Base-by-base conservation (phyloP, 1,140 invertebrate genomes). In the Ridgeia piscesae region DNA sequence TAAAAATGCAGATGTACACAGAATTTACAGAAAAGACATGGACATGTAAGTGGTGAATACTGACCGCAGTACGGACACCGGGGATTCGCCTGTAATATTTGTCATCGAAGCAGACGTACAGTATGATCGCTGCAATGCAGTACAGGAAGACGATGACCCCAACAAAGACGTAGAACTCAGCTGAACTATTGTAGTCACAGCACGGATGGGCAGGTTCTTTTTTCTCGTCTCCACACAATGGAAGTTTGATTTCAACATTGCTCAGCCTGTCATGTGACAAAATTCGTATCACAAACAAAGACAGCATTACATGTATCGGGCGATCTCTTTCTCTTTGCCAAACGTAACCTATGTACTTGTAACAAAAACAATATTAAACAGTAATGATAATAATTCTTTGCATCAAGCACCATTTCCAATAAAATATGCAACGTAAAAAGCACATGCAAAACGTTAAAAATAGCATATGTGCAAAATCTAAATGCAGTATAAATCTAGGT, bases 131-230 rank as follows among this genome's bases (percentile, higher is more conserved):
- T 17, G 94, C 97, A 50, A 97, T 93, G 92, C 96, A 96, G 95
- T 97, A 97, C 21, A 97, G 94, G 94, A 97, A 96, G 14, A 97
- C 96, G 33, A 97, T 95, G 31, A 97, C 97, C 35, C 97, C 97
- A 93, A 97, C 97, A 58, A 97, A 97, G 31, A 97, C 97, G 95
- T 97, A 98, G 95, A 97, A 97, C 94, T 97, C 96, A 0, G 97
- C 96, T 95, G 97, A 96, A 33, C 97, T 96, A 89, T 96, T 33
- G 89, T 92, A 94, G 92, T 93, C 34, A 21, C 93, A 89, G 50
- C 91, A 93, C 8, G 35, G 6, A n/a, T 1, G 11, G 21, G 58
- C 33, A 14, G 17, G 14, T 2, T 0, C 6, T 1, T 11, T 90
- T 14, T 34, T n/a, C 17, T 0, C 6, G 17, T n/a, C 33, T 34